These are phyloP conservation scores for Ips typographus DNA, from an alignment of 1,140 invertebrate species.

Conservation along the genomic window DNA sequence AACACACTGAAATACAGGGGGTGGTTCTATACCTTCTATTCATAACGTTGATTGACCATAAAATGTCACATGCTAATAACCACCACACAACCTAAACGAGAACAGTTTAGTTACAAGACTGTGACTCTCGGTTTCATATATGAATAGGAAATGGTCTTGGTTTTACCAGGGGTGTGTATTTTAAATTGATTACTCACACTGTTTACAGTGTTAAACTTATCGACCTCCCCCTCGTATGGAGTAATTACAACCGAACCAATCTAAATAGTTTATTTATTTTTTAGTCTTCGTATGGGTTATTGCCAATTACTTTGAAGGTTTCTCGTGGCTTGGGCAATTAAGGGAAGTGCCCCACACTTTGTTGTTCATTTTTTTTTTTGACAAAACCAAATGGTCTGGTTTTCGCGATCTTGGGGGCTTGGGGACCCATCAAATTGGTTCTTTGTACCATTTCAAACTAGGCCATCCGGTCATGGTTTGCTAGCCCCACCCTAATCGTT, in stretches of 20 bases:
- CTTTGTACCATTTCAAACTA: no score
- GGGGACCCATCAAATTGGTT: no score
- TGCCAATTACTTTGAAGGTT: constrained; percentile 9
- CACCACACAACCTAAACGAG: neutral
- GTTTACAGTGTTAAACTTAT: neutral
- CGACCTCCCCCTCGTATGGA: neutral
- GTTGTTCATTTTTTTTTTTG: no score
- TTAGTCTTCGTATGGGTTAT: constrained; percentile 8
- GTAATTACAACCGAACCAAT: constrained; percentile 4
- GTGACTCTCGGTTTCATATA: neutral
- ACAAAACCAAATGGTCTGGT: no score
- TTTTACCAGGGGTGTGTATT: neutral
- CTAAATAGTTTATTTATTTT: constrained; percentile 5
- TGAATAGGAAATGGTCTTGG: neutral
- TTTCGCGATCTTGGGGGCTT: no score
- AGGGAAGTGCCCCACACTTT: neutral
- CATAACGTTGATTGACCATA: neutral
- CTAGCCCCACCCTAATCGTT: no score
- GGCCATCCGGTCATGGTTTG: no score
- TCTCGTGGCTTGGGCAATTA: constrained; percentile 1
- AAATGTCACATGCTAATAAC: neutral
- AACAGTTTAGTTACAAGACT: neutral
- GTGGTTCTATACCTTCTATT: neutral
- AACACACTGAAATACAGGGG: neutral
- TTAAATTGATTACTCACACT: no score